These are phyloP conservation scores for Melopsittacus undulatus DNA, from an alignment of 2,797 vertebrate species.

Conservation along the genomic window DNA sequence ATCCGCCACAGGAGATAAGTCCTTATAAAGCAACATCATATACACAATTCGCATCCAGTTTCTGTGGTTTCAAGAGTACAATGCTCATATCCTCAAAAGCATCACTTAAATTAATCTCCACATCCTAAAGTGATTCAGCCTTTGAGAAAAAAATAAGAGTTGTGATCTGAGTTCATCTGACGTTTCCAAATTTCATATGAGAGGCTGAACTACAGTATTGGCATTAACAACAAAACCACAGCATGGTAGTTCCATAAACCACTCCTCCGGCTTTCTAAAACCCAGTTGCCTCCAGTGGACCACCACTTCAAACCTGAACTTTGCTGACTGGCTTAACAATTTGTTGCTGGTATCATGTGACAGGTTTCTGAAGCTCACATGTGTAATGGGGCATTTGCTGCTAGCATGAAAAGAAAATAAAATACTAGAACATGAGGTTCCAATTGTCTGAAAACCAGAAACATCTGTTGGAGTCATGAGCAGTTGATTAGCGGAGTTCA, in stretches of 20 bases:
- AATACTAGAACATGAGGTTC: slow-evolving; percentile 71
- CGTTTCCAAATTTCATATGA: slow-evolving; percentile 31
- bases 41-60: slow-evolving; percentile 17
- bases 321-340: slow-evolving; percentile 59
- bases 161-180: slow-evolving; percentile 38
- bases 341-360: slow-evolving; percentile 76
- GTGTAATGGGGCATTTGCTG: slow-evolving; percentile 69
- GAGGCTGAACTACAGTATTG: slow-evolving; percentile 29
- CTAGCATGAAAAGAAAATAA: slow-evolving; percentile 46
- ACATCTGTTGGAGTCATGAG: slow-evolving; percentile 78
- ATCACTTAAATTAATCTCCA: slow-evolving; percentile 67
- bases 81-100: slow-evolving; percentile 72
- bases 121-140: slow-evolving; percentile 72
- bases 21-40: neutral
- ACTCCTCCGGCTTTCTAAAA: neutral
- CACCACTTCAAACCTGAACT: slow-evolving; percentile 59
- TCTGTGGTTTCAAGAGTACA: slow-evolving; percentile 40
- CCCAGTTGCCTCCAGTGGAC: slow-evolving; percentile 20
- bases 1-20: neutral
- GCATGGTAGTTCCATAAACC: neutral
- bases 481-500: slow-evolving; percentile 78
- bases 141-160: slow-evolving; percentile 61
- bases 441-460: slow-evolving; percentile 79
- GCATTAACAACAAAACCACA: slow-evolving; percentile 56
- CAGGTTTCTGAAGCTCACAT: slow-evolving; percentile 76